Percentiles rank a stretch among this genome's conserved stretches.
Evolutionary conservation across 2,888 invertebrate species (phyloP).

Genomic region (Bugula neritina): DNA sequence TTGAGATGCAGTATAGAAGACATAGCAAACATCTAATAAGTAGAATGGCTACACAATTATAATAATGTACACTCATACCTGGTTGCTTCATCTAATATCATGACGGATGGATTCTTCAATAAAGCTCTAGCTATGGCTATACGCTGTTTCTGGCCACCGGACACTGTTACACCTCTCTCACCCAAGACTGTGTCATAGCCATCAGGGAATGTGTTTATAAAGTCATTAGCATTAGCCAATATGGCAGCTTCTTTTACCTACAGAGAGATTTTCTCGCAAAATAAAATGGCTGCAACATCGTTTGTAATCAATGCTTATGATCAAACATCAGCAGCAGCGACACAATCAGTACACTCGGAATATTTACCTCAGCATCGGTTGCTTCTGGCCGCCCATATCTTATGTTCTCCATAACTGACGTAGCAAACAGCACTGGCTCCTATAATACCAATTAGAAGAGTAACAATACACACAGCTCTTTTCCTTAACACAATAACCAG

Average conservation of each 20-base stretch:
- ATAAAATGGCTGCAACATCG: no score
- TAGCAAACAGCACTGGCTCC: slow-evolving; percentile 88
- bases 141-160: slow-evolving; percentile 90
- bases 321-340: no score
- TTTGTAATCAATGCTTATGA: no score
- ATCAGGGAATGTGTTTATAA: slow-evolving; percentile 72
- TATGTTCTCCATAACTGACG: slow-evolving; percentile 85
- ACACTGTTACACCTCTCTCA: slow-evolving; percentile 82
- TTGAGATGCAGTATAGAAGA: no score
- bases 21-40: no score
- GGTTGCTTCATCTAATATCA: slow-evolving; percentile 81
- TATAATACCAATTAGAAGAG: slow-evolving; percentile 36
- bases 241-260: slow-evolving; percentile 73
- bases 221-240: slow-evolving; percentile 86
- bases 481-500: no score
- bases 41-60: no score
- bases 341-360: no score
- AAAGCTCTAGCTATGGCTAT: slow-evolving; percentile 91
- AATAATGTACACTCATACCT: no score
- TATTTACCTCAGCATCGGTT: slow-evolving; percentile 57
- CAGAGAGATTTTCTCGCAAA: slow-evolving; percentile 27
- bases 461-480: no score
- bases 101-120: slow-evolving; percentile 75
- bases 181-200: slow-evolving; percentile 77
- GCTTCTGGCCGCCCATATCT: slow-evolving; percentile 69